Conservation (phyloP, 2,113 vertebrate species). For the Leucoraja erinaceus region DNA sequence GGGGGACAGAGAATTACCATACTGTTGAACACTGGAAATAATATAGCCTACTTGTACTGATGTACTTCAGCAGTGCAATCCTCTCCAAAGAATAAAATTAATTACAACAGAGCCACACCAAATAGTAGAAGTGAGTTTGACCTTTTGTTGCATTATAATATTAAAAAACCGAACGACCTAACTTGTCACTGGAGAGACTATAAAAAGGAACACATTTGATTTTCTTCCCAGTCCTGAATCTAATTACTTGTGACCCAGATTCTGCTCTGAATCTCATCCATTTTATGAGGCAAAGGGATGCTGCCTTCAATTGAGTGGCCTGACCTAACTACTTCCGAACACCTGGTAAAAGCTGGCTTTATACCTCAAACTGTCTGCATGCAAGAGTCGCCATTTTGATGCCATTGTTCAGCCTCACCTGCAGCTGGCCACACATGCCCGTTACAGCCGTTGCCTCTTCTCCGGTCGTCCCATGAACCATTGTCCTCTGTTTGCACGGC, state of each 20-base stretch:
- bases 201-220: not conserved
- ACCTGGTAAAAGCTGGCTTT: not conserved
- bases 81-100: not conserved
- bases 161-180: not conserved
- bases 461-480: no score
- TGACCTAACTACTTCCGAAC: not conserved
- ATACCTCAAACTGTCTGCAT: no score
- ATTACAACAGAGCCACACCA: not conserved
- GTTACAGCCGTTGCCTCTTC: no score
- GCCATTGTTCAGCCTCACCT: no score
- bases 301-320: not conserved
- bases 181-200: not conserved
- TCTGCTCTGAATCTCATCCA: not conserved
- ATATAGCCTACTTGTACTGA: not conserved
- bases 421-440: no score
- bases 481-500: no score
- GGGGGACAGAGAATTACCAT: not conserved
- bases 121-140: not conserved
- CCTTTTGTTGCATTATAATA: conserved; percentile 4
- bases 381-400: no score
- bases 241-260: not conserved
- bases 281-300: not conserved
- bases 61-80: not conserved
- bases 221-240: not conserved
- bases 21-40: not conserved